Evolutionary conservation across 2,888 invertebrate genomes (phyloP).

Genomic region (Allophyes oxyacanthae): DNA sequence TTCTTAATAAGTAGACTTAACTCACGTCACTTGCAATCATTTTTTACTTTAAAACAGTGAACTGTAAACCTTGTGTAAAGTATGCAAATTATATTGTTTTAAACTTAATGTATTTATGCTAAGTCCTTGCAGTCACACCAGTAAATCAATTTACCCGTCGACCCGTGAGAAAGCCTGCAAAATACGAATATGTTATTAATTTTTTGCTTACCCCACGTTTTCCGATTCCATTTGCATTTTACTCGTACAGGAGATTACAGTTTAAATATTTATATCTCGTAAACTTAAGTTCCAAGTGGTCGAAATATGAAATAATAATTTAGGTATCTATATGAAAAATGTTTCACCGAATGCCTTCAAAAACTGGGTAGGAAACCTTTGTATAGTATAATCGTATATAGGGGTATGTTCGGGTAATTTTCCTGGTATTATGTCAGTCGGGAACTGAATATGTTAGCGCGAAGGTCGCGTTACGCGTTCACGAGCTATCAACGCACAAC

Average conservation of each 20-base stretch:
- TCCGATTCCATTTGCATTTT: constrained; percentile 40
- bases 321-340: not conserved
- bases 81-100: constrained; percentile 2
- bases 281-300: constrained; percentile 16
- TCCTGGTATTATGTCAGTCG: constrained; percentile 43
- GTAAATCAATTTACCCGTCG: constrained; percentile 35
- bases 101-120: constrained; percentile 5
- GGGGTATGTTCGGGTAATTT: constrained; percentile 37
- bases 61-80: not conserved
- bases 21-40: not conserved
- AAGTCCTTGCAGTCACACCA: constrained; percentile 15
- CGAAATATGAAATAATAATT: constrained; percentile 8
- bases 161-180: constrained; percentile 28
- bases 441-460: constrained; percentile 41
- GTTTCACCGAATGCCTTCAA: constrained; percentile 2
- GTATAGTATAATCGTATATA: constrained; percentile 7
- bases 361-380: constrained; percentile 5
- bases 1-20: not conserved
- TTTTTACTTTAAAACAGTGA: constrained; percentile 1
- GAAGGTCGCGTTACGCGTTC: constrained; percentile 41
- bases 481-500: constrained; percentile 42
- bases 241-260: constrained; percentile 34
- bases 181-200: constrained; percentile 39
- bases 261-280: constrained; percentile 38
- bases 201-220: constrained; percentile 25